Conservation (phyloP, 2,888 invertebrate genomes). For the Theodoxus fluviatilis region DNA sequence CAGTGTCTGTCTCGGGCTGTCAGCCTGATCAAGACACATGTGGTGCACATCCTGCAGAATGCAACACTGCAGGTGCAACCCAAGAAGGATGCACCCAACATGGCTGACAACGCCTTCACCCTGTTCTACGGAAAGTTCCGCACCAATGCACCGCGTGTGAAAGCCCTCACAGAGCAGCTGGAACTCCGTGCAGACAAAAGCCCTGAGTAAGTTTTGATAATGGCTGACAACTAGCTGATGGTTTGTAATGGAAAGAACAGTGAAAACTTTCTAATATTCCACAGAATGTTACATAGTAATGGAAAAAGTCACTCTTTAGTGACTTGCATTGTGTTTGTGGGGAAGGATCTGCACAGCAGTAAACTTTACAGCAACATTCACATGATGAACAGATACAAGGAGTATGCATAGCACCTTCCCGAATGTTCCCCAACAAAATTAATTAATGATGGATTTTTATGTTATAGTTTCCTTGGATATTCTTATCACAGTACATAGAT, state of each 20-base stretch:
- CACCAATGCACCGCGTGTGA: slow-evolving; percentile 85
- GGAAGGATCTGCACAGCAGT: no score
- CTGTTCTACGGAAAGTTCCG: slow-evolving; percentile 93
- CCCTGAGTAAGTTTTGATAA: slow-evolving; percentile 80
- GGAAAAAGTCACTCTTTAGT: no score
- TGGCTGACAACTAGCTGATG: no score
- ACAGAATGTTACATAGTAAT: no score
- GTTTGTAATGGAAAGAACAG: not conserved
- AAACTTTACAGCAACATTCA: no score
- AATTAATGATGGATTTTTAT: no score
- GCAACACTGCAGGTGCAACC: slow-evolving; percentile 77
- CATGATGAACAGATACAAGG: no score
- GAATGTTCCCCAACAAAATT: no score
- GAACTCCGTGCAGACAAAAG: slow-evolving; percentile 80
- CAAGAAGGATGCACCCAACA: slow-evolving; percentile 58
- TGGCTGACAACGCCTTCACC: slow-evolving; percentile 73
- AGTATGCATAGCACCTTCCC: no score
- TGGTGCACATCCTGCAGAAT: slow-evolving; percentile 78
- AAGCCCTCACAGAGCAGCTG: slow-evolving; percentile 80
- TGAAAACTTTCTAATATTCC: not conserved
- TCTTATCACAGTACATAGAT: no score
- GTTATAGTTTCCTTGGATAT: no score
- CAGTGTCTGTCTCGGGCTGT: slow-evolving; percentile 84
- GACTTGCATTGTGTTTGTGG: no score
- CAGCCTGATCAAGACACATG: slow-evolving; percentile 80